Evolutionary conservation across 1,140 invertebrate species (phyloP).

Genomic region (Drosophila funebris): DNA sequence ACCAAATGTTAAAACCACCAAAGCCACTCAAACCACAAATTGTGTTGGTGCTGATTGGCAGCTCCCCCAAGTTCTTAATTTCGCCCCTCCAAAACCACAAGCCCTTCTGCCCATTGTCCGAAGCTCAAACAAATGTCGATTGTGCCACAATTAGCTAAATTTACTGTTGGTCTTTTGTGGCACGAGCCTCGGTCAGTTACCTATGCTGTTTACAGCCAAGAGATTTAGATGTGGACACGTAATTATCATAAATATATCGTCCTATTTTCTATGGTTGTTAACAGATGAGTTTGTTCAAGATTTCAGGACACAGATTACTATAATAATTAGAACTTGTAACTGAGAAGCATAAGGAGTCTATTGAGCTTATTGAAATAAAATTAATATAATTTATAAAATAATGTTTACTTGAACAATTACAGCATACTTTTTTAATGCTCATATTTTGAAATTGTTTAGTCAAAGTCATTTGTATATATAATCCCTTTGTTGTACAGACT

Average conservation of each 20-base stretch:
- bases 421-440: too few relatives aligned
- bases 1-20: slow-evolving; percentile 19
- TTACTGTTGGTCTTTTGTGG: not conserved
- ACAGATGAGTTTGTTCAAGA: not conserved
- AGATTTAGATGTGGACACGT: slow-evolving; percentile 12
- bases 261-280: too few relatives aligned
- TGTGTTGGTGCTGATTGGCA: slow-evolving; percentile 32
- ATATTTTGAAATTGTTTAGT: too few relatives aligned
- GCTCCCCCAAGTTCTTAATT: not conserved
- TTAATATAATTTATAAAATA: too few relatives aligned
- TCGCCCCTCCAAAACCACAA: not conserved
- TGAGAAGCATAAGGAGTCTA: too few relatives aligned
- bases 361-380: too few relatives aligned
- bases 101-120: slow-evolving; percentile 8
- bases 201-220: slow-evolving; percentile 26
- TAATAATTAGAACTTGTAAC: not conserved
- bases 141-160: slow-evolving; percentile 60
- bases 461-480: too few relatives aligned
- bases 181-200: slow-evolving; percentile 9
- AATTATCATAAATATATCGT: slow-evolving; percentile 41
- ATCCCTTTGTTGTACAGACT: not conserved
- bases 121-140: slow-evolving; percentile 15
- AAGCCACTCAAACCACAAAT: slow-evolving; percentile 26
- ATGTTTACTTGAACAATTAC: too few relatives aligned
- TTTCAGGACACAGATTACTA: not conserved